Evolutionary conservation across 2,888 invertebrate species (phyloP).

Genomic region (Dynastes maya): DNA sequence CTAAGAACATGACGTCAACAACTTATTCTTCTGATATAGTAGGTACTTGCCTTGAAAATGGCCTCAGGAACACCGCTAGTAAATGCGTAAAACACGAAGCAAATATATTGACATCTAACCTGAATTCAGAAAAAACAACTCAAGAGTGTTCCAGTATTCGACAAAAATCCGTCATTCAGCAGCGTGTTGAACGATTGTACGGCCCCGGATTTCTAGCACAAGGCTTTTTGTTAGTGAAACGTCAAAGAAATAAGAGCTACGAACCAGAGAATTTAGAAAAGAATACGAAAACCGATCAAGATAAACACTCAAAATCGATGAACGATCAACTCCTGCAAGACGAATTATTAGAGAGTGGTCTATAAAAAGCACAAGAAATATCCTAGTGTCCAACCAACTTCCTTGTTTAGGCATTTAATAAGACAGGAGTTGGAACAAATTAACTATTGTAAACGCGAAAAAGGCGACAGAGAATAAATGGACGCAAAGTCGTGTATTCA

Average conservation of each 20-base stretch:
- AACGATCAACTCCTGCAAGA: constrained; percentile 60
- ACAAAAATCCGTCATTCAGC: constrained; percentile 87
- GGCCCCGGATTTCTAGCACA: constrained; percentile 91
- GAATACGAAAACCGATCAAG: constrained; percentile 43
- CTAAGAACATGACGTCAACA: constrained; percentile 59
- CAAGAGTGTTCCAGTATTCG: constrained; percentile 67
- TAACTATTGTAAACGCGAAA: constrained; percentile 78
- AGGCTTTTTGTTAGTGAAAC: constrained; percentile 83
- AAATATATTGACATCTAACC: constrained; percentile 2
- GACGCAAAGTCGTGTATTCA: too few species aligned
- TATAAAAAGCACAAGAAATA: too few species aligned
- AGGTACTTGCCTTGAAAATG: constrained; percentile 65
- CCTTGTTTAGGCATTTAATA: constrained; percentile 87
- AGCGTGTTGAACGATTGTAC: constrained; percentile 89
- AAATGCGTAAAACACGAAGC: constrained; percentile 59
- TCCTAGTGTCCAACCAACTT: constrained; percentile 72
- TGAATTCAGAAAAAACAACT: constrained; percentile 59
- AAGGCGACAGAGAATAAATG: constrained; percentile 65
- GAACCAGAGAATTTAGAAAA: constrained; percentile 51
- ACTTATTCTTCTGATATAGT: constrained; percentile 64
- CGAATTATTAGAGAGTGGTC: constrained; percentile 63
- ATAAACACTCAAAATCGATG: constrained; percentile 63
- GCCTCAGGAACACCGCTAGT: constrained; percentile 50
- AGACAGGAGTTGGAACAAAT: too few species aligned
- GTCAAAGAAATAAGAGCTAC: constrained; percentile 64